Base-by-base conservation (phyloP, 2,888 invertebrate genomes). In the Tanypteryx hageni region DNA sequence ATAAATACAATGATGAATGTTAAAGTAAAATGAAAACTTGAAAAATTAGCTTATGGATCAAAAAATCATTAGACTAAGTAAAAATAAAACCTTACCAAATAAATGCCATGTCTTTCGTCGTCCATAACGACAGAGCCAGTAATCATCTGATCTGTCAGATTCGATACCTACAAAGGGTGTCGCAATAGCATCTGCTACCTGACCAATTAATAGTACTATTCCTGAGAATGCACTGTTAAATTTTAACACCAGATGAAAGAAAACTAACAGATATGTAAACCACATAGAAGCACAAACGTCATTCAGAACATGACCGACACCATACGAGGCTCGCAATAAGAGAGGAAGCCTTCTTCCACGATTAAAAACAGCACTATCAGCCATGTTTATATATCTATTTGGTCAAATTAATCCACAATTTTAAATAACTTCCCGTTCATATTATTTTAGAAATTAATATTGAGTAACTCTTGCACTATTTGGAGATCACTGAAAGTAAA, bases 241-340 rank as follows among this genome's bases (percentile, higher is more conserved):
- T 44, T 95, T 95, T 31, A 96, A 94, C 8, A 97, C 96, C 94
- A 96, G 95, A 93, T 97, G 96, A 94, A 98, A 97, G 95, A 97
- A 99, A 92, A 99, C 97, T 94, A 99, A 96, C 86, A 98, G 96
- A 95, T 99, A 99, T 0, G 98, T 98, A 95, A 99, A 99, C 99
- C 99, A 99, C 96, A 99, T 97, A 93, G 98, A 98, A 27, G 98
- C 98, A 95, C 98, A 98, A 82, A 99, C 96, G 95, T 99, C 99
- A 95, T 99, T 99, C 94, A 98, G 96, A 92, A 99, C 96, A 95
- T 99, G 99, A 0, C 99, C 99, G 92, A 98, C 96, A 81, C 97
- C 96, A 95, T 97, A 98, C 0, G 97, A 96, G 27, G 97, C 93
- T 92, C 93, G 93, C 81, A 92, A 93, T 14, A 93, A 85, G 92